Percentiles rank a stretch among this genome's conserved stretches.
Conservation (phyloP, 2,888 invertebrate genomes). For the Brachylomia viminalis region DNA sequence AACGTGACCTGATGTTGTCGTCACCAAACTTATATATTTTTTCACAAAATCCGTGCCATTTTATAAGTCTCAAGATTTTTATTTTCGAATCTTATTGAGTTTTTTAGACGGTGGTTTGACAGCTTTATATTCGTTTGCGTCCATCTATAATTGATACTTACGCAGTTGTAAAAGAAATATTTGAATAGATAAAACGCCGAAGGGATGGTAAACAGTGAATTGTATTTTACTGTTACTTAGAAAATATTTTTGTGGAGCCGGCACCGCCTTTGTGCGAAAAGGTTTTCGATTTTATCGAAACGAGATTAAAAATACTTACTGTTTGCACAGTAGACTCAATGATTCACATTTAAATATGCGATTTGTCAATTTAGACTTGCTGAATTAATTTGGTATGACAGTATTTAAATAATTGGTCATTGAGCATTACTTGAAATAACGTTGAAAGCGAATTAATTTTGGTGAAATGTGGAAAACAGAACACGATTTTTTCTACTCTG, state of each 20-base stretch:
- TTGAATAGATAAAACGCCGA: conserved; percentile 57
- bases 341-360: conserved; percentile 38
- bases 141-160: conserved; percentile 50
- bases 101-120: conserved; percentile 68
- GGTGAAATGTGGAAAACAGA: neutral
- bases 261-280: conserved; percentile 28
- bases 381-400: conserved; percentile 29
- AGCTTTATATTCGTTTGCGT: conserved; percentile 61
- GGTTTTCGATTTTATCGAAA: conserved; percentile 34
- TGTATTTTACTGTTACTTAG: conserved; percentile 35
- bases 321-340: conserved; percentile 28
- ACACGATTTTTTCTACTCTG: neutral
- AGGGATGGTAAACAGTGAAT: conserved; percentile 36
- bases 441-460: neutral
- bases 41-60: conserved; percentile 62
- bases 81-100: conserved; percentile 68
- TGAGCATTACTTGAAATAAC: conserved; percentile 3
- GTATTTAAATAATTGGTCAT: conserved; percentile 21
- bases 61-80: conserved; percentile 60
- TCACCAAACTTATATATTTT: conserved; percentile 52
- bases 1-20: conserved; percentile 74
- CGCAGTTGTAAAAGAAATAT: conserved; percentile 46
- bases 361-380: conserved; percentile 21
- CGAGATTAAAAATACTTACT: conserved; percentile 38
- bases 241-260: conserved; percentile 31